phyloP scores from a whole-genome alignment of 2,113 vertebrate species.

The Megaptera novaeangliae region DNA sequence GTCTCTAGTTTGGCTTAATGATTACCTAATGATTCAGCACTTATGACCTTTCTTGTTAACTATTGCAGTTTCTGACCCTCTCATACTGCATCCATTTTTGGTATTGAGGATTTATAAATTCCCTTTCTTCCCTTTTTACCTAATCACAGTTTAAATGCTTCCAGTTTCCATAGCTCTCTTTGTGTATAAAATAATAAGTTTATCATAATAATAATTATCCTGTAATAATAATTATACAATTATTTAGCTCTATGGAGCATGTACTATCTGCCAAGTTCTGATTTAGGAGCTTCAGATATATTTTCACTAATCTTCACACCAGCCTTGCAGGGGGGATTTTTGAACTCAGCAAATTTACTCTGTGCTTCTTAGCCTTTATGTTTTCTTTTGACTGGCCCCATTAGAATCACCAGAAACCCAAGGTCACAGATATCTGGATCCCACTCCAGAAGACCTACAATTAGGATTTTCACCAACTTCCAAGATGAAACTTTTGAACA shows the following conservation, averaged over 20 bases:
- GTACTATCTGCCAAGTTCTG: not conserved
- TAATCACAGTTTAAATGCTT: not conserved
- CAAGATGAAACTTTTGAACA: not conserved
- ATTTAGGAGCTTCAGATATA: not conserved
- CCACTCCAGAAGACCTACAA: not conserved
- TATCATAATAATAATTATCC: not conserved
- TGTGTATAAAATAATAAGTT: not conserved
- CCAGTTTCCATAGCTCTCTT: not conserved
- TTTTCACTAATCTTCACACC: not conserved
- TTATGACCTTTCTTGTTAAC: not conserved
- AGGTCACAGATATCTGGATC: not conserved
- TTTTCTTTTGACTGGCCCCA: not conserved
- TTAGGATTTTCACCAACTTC: conserved; percentile 1
- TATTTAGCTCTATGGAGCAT: not conserved
- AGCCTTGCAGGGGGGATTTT: not conserved
- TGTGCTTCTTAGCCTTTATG: not conserved
- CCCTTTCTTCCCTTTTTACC: not conserved
- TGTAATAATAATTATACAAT: not conserved
- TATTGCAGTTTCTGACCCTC: not conserved
- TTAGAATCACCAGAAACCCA: not conserved
- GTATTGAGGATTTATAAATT: not conserved
- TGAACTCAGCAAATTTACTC: not conserved
- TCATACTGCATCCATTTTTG: not conserved
- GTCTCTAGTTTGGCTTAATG: conserved; percentile 52
- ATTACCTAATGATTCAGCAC: conserved; percentile 37